phyloP scores from a whole-genome alignment of 2,888 invertebrate species.

The Agelastica alni region DNA sequence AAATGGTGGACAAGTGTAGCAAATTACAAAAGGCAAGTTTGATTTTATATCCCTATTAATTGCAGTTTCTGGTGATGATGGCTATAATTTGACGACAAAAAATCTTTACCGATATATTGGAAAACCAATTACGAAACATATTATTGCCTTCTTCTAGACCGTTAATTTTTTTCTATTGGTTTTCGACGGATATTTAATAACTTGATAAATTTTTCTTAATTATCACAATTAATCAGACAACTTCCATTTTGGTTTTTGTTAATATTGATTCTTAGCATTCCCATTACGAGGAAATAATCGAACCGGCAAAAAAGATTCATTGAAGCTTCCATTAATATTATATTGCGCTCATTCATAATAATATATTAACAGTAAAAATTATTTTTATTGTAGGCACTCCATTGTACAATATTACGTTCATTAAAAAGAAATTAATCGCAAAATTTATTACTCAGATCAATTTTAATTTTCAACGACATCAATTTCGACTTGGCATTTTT shows the following conservation, averaged over 20 bases:
- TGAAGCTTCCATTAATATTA: too few species aligned
- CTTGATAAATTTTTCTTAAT: constrained; percentile 42
- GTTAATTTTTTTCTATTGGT: constrained; percentile 45
- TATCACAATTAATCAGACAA: constrained; percentile 37
- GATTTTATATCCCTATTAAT: constrained; percentile 31
- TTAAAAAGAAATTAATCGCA: too few species aligned
- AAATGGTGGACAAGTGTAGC: constrained; percentile 5
- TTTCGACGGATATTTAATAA: constrained; percentile 31
- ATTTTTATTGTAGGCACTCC: too few species aligned
- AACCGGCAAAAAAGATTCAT: too few species aligned
- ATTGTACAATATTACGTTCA: too few species aligned
- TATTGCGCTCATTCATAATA: too few species aligned
- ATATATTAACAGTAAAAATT: too few species aligned
- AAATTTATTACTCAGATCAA: too few species aligned
- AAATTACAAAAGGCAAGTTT: constrained; percentile 25
- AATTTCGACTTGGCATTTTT: too few species aligned
- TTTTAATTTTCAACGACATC: too few species aligned
- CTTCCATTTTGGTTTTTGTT: constrained; percentile 4
- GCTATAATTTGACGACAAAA: constrained; percentile 29
- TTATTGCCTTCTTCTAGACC: constrained; percentile 43
- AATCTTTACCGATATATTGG: constrained; percentile 28
- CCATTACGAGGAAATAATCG: too few species aligned
- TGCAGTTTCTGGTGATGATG: constrained; percentile 31
- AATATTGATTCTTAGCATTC: too few species aligned
- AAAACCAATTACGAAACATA: constrained; percentile 34